A percentile compares a stretch with the other conserved stretches of the same genome.
phyloP scores from a whole-genome alignment of 2,888 invertebrate genomes.

The Metacarcinus magister region DNA sequence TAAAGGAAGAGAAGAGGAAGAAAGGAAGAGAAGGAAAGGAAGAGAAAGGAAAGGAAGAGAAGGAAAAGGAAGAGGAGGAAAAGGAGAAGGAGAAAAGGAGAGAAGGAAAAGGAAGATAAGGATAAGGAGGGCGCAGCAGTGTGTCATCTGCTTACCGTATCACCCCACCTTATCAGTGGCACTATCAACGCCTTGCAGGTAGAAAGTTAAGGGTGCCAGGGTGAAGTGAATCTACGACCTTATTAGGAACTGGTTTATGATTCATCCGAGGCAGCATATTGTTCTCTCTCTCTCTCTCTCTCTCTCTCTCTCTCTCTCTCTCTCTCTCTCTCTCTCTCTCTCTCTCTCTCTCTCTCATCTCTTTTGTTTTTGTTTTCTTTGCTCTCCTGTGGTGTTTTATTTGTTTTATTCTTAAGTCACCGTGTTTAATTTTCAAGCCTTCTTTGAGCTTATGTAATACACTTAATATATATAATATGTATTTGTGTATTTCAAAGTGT shows the following conservation, averaged over 20 bases:
- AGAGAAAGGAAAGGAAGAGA: neutral
- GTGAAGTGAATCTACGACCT: constrained; percentile 15
- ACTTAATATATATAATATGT: too few species aligned
- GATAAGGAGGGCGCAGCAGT: neutral
- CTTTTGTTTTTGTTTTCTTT: neutral
- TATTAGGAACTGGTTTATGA: constrained; percentile 32
- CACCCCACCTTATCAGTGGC: neutral
- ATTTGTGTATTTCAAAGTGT: too few species aligned
- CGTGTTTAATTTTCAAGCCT: too few species aligned
- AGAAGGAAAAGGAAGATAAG: neutral
- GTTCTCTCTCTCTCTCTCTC: neutral
- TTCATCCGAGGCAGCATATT: neutral
- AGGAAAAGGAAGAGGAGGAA: neutral
- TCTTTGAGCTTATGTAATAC: too few species aligned
- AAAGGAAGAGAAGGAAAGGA: neutral
- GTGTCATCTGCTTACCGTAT: neutral
- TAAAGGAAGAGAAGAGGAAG: neutral
- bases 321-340: neutral
- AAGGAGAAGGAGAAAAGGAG: neutral
- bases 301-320: neutral
- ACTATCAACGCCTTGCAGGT: neutral
- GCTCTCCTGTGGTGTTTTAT: too few species aligned
- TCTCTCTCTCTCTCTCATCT: neutral
- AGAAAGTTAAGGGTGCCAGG: neutral
- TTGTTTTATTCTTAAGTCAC: neutral